Evolutionary conservation across 2,113 vertebrate genomes (phyloP).

Genomic region (Percina caprodes): DNA sequence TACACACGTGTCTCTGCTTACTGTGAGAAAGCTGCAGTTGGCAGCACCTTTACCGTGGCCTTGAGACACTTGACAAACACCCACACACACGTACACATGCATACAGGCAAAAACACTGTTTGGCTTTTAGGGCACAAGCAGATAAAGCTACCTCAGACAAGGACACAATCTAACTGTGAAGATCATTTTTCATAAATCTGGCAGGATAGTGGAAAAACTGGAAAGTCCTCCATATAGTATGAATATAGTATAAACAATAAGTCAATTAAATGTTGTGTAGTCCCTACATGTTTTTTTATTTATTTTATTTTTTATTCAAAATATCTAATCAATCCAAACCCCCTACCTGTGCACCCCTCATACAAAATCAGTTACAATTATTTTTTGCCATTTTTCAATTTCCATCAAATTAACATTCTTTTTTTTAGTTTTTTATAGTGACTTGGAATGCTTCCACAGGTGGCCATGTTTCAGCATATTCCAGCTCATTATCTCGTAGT

Average conservation of each 20-base stretch:
- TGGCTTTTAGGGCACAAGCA: constrained; percentile 23
- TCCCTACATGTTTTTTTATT: too few relatives aligned
- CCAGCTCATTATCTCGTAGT: too few relatives aligned
- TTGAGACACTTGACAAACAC: constrained; percentile 53
- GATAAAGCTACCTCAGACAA: constrained; percentile 33
- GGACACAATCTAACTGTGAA: constrained; percentile 18
- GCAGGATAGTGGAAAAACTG: background rate
- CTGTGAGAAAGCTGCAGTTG: constrained; percentile 64
- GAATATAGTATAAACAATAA: constrained; percentile 11
- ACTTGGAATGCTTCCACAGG: too few relatives aligned
- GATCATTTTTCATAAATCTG: background rate
- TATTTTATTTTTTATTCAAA: too few relatives aligned
- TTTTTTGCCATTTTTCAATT: too few relatives aligned
- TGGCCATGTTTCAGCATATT: too few relatives aligned
- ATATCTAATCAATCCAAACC: too few relatives aligned
- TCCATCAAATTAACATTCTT: too few relatives aligned
- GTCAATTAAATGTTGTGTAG: constrained; percentile 12
- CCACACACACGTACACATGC: constrained; percentile 22
- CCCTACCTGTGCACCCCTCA: too few relatives aligned
- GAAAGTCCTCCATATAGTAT: background rate
- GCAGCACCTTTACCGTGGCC: constrained; percentile 42
- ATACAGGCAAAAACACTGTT: background rate
- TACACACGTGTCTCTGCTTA: background rate
- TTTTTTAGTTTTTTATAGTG: too few relatives aligned
- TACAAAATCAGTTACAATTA: too few relatives aligned